Base-by-base conservation (phyloP, 2,888 invertebrate species). In the Campaea margaritaria region DNA sequence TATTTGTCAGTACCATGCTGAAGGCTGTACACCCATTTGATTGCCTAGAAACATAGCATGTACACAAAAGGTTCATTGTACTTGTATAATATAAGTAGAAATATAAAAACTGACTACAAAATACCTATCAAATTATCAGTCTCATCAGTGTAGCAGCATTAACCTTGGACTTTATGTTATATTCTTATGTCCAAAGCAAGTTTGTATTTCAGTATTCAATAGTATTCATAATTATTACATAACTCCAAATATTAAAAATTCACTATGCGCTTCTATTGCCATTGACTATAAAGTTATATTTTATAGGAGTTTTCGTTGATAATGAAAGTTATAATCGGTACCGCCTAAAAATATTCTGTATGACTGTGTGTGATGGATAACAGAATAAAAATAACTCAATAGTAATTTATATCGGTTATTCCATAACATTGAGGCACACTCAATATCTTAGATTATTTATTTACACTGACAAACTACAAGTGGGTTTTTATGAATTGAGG, bases 151-250 rank as follows among this genome's bases (percentile, higher is more conserved):
- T 14, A 15, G n/a, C 16, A 46, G 21, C 41, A 47, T 31, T 47
- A 42, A 47, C 41, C 47, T 54, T 47, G 54, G 47, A 41, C 21
- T 34, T 34, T 34, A 34, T 2, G 8, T 5, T 28, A 13, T 44
- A 9, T 44, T 28, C 13, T 44, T 28, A 44, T 27, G 13, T 13
- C 27, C 28, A 44, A 36, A 34, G n/a, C 2, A 36, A 36, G 36
- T n/a, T 1, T n/a, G 10, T 36, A 36, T 39, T 39, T n/a, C 14
- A 14, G 13, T 31, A 31, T n/a, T n/a, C n/a, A n/a, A n/a, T n/a
- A 10, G 31, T 31, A 31, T 9, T 9, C 8, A 7, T 9, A 31
- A 31, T 31, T 31, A 31, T 21, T 21, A 21, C 21, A 21, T 21
- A 21, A 21, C 21, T 21, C 5, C 21, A 21, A 21, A 21, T n/a